Base-by-base conservation (phyloP, 1,140 invertebrate genomes). In the Drosophila guanche region DNA sequence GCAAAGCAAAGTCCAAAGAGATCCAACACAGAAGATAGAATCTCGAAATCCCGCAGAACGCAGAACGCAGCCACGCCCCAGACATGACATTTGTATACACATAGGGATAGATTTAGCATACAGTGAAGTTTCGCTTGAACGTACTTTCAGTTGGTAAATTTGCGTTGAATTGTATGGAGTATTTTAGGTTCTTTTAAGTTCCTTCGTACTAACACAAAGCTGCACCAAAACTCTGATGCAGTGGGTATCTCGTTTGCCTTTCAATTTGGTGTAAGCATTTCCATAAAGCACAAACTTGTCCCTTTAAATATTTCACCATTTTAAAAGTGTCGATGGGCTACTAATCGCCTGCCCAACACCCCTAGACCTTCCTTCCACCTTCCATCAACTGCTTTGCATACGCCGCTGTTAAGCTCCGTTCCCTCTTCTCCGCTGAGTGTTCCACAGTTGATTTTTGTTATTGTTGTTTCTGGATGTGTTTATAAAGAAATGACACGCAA, bases 401-500 rank as follows among this genome's bases (percentile, higher is more conserved):
- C 10, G 1, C 3, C 33, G 8, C 7, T 33, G 29, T 33, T 33
- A 8, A 2, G 3, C 33, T 10, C 33, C 8, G 3, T 3, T 1
- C 7, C 27, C 33, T 1, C 33, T 8, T 3, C 27, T 7, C 1
- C 5, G 2, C 27, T 29, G 27, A 3, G 8, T 37, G 33, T 12
- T 12, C 10, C 10, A 37, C 33, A 12, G 33, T 37, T 37, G 33
- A 37, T 37, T 37, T 37, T 10, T 37, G 33, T 37, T 37, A 42
- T 52, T 58, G 46, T 37, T 56, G 48, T 78, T 60, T 54, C 25
- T 51, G 61, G 63, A 67, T 81, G 66, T 88, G 83, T 83, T 88
- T 88, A 88, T 86, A 88, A 88, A 84, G 80, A 84, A 84, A 81
- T 88, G 83, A 78, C 81, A 86, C 81, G 81, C 81, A 88, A 86